phyloP scores from a whole-genome alignment of 1,140 invertebrate genomes.

The Conus ventricosus region DNA sequence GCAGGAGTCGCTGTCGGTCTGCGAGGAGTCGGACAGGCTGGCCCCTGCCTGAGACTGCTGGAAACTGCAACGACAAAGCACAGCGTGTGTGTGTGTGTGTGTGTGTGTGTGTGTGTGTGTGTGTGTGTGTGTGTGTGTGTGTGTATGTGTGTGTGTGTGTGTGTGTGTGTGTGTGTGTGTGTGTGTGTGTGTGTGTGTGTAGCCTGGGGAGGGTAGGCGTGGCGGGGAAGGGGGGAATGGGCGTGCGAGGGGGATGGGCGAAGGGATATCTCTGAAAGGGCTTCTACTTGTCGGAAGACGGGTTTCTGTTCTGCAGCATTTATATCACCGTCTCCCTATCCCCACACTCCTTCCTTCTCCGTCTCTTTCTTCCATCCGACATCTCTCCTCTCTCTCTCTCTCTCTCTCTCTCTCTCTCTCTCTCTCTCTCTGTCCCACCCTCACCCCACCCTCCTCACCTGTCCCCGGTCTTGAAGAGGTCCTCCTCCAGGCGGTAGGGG shows the following conservation, averaged over 20 bases:
- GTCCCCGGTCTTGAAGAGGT: constrained; percentile 60
- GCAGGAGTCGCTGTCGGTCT: constrained; percentile 88
- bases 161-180: constrained; percentile 1
- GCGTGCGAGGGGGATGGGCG: neutral
- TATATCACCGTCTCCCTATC: too few relatives aligned
- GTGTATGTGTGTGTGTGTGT: neutral
- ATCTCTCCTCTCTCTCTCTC: neutral
- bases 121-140: too few relatives aligned
- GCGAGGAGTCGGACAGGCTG: constrained; percentile 90
- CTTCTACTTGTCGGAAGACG: too few relatives aligned
- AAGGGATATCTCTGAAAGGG: too few relatives aligned
- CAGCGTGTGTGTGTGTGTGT: neutral
- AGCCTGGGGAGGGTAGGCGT: too few relatives aligned
- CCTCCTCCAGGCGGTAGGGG: constrained; percentile 56
- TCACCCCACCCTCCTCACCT: constrained; percentile 41
- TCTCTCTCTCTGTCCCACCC: neutral
- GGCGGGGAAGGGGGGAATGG: too few relatives aligned
- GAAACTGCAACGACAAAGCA: neutral
- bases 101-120: too few relatives aligned
- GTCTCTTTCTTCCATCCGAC: neutral
- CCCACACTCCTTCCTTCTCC: too few relatives aligned
- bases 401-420: too few relatives aligned
- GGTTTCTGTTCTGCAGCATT: too few relatives aligned
- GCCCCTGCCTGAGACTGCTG: constrained; percentile 24
- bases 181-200: too few relatives aligned